Conservation (phyloP, 2,113 vertebrate genomes). For the Pontoporia blainvillei region DNA sequence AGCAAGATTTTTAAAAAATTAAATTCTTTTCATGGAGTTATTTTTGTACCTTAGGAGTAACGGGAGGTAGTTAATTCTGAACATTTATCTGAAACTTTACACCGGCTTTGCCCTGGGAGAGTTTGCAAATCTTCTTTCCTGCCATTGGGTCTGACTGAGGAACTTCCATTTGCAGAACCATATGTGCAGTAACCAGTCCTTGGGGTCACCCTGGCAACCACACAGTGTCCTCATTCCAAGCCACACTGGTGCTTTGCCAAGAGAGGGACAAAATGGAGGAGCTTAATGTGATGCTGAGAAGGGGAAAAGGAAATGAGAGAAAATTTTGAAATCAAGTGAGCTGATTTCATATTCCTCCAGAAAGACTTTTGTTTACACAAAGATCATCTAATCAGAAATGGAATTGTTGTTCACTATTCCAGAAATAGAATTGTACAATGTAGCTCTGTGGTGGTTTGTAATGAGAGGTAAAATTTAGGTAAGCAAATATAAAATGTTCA, state of each 20-base stretch:
- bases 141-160: neutral
- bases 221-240: neutral
- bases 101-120: conserved; percentile 77
- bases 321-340: neutral
- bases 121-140: conserved; percentile 70
- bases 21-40: conserved; percentile 54
- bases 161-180: conserved; percentile 29
- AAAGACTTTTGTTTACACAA: neutral
- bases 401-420: neutral
- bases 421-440: neutral
- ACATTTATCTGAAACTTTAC: conserved; percentile 85
- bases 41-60: conserved; percentile 81
- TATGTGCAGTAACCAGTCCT: conserved; percentile 25
- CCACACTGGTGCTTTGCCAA: conserved; percentile 4
- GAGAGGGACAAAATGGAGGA: neutral
- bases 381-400: neutral
- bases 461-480: neutral
- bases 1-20: conserved; percentile 75
- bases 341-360: neutral
- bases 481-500: neutral
- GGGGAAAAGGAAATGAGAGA: neutral
- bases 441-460: neutral
- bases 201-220: conserved; percentile 38
- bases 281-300: neutral
- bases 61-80: conserved; percentile 81